A percentile compares a stretch with the other conserved stretches of the same genome.
These are phyloP conservation scores for Casuarius casuarius DNA, from an alignment of 2,113 vertebrate species.

Conservation along the genomic window DNA sequence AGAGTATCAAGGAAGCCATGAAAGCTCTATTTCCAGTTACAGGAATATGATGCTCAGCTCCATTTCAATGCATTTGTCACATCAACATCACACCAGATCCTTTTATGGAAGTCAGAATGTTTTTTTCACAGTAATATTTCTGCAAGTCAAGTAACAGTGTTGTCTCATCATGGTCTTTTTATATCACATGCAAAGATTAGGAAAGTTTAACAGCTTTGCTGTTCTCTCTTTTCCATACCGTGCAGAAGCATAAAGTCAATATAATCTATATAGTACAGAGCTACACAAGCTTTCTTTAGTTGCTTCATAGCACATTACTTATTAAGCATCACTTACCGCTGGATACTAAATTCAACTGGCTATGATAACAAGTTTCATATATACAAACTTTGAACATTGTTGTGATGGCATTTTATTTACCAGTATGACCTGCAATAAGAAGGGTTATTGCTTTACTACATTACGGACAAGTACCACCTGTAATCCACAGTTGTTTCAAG, in stretches of 20 bases:
- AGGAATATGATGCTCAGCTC: background rate
- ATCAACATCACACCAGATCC: background rate
- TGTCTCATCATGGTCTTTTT: background rate
- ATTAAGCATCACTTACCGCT: background rate
- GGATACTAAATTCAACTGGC: background rate
- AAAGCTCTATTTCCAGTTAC: background rate
- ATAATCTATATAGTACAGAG: rapidly evolving
- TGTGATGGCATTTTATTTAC: background rate
- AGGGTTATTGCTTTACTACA: background rate
- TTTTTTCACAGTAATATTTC: background rate
- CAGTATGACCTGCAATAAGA: background rate
- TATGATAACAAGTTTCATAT: background rate
- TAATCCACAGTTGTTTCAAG: background rate
- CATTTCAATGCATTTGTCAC: background rate
- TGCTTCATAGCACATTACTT: background rate
- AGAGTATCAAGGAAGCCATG: background rate
- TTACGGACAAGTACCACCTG: rapidly evolving
- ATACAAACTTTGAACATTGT: background rate
- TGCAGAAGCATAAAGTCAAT: background rate
- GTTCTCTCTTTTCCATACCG: background rate
- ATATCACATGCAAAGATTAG: background rate
- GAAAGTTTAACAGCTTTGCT: background rate
- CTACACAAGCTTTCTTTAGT: background rate
- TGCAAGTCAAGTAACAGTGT: background rate
- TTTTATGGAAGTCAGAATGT: background rate